Base-by-base conservation (phyloP, 2,113 vertebrate genomes). In the human region DNA sequence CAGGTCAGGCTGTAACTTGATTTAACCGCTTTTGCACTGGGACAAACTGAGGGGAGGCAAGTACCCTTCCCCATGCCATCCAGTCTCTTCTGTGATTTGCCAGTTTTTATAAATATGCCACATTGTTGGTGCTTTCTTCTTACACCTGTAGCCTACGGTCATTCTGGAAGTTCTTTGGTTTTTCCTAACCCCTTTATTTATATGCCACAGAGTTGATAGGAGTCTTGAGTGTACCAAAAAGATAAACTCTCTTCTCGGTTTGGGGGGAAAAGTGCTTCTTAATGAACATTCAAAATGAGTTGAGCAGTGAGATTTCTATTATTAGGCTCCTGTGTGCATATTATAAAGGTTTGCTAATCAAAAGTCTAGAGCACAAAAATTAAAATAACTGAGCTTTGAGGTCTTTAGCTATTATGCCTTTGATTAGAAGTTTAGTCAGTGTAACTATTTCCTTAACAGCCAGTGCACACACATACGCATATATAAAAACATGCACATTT, bases 1-100 rank as follows among this genome's bases (percentile, higher is more conserved):
- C 93, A 93, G 89, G 91, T 99, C 99, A 98, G 18, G 98, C 98
- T 98, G 92, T 90, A 94, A 98, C 98, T 98, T 90, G 98, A 98
- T 95, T 72, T 76, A 96, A 90, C 97, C 98, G 95, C 90, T 98
- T 98, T 98, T 98, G 96, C 80, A 78, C 88, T 55, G 82, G 97
- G 97, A 97, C 95, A 97, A 95, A 93, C 14, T 20, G 32, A 96
- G 94, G 93, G 96, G 82, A 50, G 90, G 66, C 22, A 92, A 96
- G 98, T 95, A 45, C 89, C n/a, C 81, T 96, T 93, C 90, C 88
- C 92, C 94, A 96, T 96, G 32, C 89, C 92, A 97, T 88, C 43
- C 92, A 96, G 90, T 93, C 89, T 98, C 61, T n/a, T 92, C 90
- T 89, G 94, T 97, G 95, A 98, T 98, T 98, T 98, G 97, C 98